Conservation (phyloP, 2,797 vertebrate species). For the Hylomyscus alleni region DNA sequence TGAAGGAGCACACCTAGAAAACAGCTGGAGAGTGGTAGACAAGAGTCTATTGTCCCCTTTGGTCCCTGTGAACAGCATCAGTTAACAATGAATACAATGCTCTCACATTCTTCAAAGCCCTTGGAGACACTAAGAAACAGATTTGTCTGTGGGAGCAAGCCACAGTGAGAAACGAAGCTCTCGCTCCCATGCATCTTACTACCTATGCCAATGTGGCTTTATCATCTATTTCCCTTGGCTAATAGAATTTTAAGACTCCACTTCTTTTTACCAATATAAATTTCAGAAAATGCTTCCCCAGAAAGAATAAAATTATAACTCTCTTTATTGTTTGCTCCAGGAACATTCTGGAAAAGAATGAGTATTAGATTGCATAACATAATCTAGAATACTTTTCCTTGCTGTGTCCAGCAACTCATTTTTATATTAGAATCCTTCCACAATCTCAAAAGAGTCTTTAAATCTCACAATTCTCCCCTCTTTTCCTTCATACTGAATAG, state of each 20-base stretch:
- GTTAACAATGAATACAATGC: not conserved
- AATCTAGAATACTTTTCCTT: not conserved
- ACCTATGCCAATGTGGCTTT: not conserved
- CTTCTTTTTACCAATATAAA: slow-evolving; percentile 17
- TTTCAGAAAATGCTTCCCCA: slow-evolving; percentile 16
- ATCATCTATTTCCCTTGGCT: not conserved
- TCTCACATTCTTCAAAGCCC: not conserved
- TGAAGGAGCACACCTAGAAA: not conserved
- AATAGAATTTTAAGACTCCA: slow-evolving; percentile 1
- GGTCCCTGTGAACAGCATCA: not conserved
- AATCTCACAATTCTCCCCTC: slow-evolving; percentile 6
- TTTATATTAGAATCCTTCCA: not conserved
- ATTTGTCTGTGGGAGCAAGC: not conserved
- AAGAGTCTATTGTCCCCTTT: not conserved
- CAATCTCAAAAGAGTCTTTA: not conserved
- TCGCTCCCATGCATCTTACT: not conserved
- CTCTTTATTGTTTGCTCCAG: not conserved
- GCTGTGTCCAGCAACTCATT: not conserved
- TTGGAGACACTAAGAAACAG: slow-evolving; percentile 17
- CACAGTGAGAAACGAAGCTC: not conserved
- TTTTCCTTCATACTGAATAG: not conserved
- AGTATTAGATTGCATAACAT: not conserved
- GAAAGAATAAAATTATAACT: slow-evolving; percentile 20
- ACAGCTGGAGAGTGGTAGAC: not conserved
- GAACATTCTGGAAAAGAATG: not conserved